These are phyloP conservation scores for Heliocidaris tuberculata DNA, from an alignment of 35 echinoderm and acorn worm genomes.

Conservation along the genomic window DNA sequence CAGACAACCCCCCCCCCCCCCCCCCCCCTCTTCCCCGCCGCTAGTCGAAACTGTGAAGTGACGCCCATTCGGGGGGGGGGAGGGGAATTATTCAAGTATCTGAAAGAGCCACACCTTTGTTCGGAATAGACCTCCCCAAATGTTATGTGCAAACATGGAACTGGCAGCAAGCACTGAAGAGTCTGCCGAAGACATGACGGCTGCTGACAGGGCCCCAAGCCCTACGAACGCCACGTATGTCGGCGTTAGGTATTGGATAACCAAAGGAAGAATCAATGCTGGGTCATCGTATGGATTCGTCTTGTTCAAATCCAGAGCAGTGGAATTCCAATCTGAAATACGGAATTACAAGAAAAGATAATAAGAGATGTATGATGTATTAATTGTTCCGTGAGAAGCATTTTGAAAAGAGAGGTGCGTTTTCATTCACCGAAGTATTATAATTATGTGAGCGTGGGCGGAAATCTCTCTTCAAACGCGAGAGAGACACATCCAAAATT, in stretches of 20 bases:
- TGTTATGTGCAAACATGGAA: slow-evolving; percentile 70
- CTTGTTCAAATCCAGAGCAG: slow-evolving; percentile 45
- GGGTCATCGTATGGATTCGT: slow-evolving; percentile 31
- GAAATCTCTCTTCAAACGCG: no score
- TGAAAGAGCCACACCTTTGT: not conserved
- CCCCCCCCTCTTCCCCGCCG: no score
- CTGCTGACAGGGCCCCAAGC: slow-evolving; percentile 61
- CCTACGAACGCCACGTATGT: slow-evolving; percentile 58
- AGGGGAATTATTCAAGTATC: no score
- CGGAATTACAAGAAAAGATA: not conserved
- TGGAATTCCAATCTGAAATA: slow-evolving; percentile 20
- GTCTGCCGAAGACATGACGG: slow-evolving; percentile 67
- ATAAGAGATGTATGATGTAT: not conserved
- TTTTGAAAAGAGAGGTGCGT: no score
- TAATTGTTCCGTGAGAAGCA: no score
- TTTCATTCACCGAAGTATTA: no score
- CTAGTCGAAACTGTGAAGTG: no score
- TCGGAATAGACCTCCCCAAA: slow-evolving; percentile 54
- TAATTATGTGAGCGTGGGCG: no score
- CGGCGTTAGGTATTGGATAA: slow-evolving; percentile 67
- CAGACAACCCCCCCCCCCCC: no score
- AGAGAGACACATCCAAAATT: no score
- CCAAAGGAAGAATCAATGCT: slow-evolving; percentile 55
- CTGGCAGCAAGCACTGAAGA: slow-evolving; percentile 62
- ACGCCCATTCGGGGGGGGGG: no score